Evolutionary conservation across 2,888 invertebrate species (phyloP), one percentile per base, ranked within the genome.

Genomic region (Drosophila picticornis): DNA sequence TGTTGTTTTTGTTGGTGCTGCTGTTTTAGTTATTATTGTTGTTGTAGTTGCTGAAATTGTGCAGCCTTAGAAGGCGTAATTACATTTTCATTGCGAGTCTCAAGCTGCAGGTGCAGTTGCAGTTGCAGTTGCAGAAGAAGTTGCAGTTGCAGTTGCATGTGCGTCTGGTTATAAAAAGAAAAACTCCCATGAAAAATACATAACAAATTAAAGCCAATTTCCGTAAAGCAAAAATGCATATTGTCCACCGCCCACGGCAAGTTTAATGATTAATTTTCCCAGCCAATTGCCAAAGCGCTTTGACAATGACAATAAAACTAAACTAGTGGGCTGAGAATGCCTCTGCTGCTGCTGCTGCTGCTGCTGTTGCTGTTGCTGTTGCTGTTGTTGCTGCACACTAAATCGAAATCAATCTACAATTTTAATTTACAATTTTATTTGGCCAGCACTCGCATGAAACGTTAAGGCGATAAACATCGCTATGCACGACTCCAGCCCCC

Each of bases 191-290:
- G 88, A 31, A 57, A 57, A 31, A 57, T 46, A 46, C 46, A 27
- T 46, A 46, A 43, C 67, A 83, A 78, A 83, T 87, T 73, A 74
- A 74, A 72, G 55, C 64, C 77, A 71, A 83, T 85, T 85, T 83
- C 84, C 84, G 81, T 81, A 65, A 69, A 56, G 34, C 58, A 43
- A 68, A 75, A 76, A 88, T 77, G 69, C 67, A 58, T 76, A 82
- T 76, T 77, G 64, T 29, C 66, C 56, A 71, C 43, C 79, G 66
- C 83, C 80, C 60, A 72, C 55, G 79, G 87, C 72, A 64, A 81
- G 68, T 77, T 80, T 89, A 87, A 84, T 87, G 83, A 89, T 87
- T 81, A 83, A 87, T 87, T 87, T 87, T 87, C 89, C 87, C 86
- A 86, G 87, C 77, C 74, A 77, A 66, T 71, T 62, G 82, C 74